Evolutionary conservation across 2,113 vertebrate species (phyloP).

Genomic region (Festucalex cinctus): DNA sequence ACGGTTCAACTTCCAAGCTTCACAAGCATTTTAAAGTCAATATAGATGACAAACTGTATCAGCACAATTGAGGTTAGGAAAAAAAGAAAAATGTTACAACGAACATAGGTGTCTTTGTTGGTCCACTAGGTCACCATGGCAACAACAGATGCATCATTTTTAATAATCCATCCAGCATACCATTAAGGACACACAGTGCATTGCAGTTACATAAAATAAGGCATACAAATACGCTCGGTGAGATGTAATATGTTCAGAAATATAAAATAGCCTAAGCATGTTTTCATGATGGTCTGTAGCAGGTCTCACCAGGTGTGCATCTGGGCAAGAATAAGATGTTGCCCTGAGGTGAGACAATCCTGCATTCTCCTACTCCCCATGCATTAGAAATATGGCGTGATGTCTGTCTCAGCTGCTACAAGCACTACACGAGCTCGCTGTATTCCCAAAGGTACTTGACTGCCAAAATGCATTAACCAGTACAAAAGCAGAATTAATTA

Average conservation of each 20-base stretch:
- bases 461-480: slow-evolving; percentile 67
- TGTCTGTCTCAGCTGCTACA: slow-evolving; percentile 42
- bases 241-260: not conserved
- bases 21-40: too few species aligned
- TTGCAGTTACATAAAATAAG: not conserved
- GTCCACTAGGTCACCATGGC: not conserved
- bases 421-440: slow-evolving; percentile 27
- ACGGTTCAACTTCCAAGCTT: not conserved
- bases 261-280: not conserved
- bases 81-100: too few species aligned
- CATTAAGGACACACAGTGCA: not conserved
- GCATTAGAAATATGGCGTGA: slow-evolving; percentile 27
- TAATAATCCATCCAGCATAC: not conserved
- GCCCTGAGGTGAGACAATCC: slow-evolving; percentile 57
- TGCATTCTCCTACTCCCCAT: slow-evolving; percentile 27
- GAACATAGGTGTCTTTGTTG: too few species aligned
- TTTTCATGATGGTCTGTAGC: not conserved
- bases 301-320: slow-evolving; percentile 26
- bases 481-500: slow-evolving; percentile 61
- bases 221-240: not conserved
- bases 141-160: not conserved
- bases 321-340: slow-evolving; percentile 44
- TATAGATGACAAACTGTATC: too few species aligned
- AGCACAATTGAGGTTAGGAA: too few species aligned
- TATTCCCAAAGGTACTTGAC: slow-evolving; percentile 31